Conservation (phyloP, 2,797 vertebrate species). For the Toxotes lorentzi region DNA sequence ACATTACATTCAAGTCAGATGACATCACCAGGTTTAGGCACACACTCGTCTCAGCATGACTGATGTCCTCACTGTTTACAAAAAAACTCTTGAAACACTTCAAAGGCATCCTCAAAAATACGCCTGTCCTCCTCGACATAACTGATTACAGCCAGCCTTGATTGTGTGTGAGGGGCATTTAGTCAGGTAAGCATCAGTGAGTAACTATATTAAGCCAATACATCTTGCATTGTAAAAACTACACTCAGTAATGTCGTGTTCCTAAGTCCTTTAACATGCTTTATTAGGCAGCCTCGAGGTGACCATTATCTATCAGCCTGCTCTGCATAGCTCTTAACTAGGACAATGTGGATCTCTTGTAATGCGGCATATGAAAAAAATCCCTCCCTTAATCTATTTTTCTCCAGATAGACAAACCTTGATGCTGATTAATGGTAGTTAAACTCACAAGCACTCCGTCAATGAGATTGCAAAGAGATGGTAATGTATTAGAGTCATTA, state of each 20-base stretch:
- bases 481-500: conserved; percentile 92
- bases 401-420: conserved; percentile 89
- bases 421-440: conserved; percentile 90
- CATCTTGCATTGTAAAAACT: conserved; percentile 99
- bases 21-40: conserved; percentile 67
- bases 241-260: conserved; percentile 94
- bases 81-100: conserved; percentile 76
- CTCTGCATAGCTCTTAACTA: conserved; percentile 89
- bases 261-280: conserved; percentile 96
- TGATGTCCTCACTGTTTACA: conserved; percentile 69
- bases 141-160: conserved; percentile 92
- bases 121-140: conserved; percentile 70
- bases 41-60: conserved; percentile 60
- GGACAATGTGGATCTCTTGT: conserved; percentile 85
- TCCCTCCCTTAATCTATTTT: conserved; percentile 89
- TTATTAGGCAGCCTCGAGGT: conserved; percentile 99
- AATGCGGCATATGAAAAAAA: conserved; percentile 86
- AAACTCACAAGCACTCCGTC: conserved; percentile 88
- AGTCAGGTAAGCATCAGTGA: conserved; percentile 99
- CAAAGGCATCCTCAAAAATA: conserved; percentile 74
- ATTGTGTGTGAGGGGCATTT: conserved; percentile 94
- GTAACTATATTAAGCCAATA: conserved; percentile 99
- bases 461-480: conserved; percentile 87
- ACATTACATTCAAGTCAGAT: conserved; percentile 62
- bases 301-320: conserved; percentile 96